phyloP scores from a whole-genome alignment of 2,797 vertebrate genomes.

The Acropternis orthonyx region DNA sequence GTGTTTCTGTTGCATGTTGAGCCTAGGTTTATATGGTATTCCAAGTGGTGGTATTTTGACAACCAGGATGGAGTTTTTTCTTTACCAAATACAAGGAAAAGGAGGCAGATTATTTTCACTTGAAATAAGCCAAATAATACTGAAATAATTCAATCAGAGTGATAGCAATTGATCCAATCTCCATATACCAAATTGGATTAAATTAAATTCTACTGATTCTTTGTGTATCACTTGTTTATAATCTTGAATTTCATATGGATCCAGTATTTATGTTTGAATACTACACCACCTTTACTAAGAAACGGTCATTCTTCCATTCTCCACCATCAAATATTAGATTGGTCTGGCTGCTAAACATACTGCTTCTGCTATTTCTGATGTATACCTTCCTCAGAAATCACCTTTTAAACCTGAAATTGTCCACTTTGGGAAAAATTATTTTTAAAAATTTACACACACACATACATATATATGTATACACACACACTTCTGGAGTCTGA shows the following conservation, averaged over 20 bases:
- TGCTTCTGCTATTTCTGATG: background rate
- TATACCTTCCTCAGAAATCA: background rate
- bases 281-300: background rate
- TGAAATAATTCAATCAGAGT: background rate
- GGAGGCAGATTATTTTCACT: background rate
- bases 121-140: background rate
- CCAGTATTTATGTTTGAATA: background rate
- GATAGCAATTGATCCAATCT: background rate
- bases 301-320: background rate
- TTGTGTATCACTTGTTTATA: background rate
- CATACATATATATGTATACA: too few relatives aligned
- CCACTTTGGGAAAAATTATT: background rate
- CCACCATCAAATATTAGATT: background rate
- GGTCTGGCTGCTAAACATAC: background rate
- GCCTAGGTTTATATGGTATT: background rate
- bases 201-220: background rate
- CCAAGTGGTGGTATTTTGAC: background rate
- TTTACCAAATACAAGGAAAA: background rate
- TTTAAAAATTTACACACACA: background rate
- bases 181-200: background rate
- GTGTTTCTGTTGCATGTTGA: background rate
- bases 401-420: background rate
- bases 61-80: background rate
- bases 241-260: background rate
- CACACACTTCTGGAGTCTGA: background rate